phyloP scores from a whole-genome alignment of 2,113 vertebrate genomes.

The Saimiri boliviensis region DNA sequence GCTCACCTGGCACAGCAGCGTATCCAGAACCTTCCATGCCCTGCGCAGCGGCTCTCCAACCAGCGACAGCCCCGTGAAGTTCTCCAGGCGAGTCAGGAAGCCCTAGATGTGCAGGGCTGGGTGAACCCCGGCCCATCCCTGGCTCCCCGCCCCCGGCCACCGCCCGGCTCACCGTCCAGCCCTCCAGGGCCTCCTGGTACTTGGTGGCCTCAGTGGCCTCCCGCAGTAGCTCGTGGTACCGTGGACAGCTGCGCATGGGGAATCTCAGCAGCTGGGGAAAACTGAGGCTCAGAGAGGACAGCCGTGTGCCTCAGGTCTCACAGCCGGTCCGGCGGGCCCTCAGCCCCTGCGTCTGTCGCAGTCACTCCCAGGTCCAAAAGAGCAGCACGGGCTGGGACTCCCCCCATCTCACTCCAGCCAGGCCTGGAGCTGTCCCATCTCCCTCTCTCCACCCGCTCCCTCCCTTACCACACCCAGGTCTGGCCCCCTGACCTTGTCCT shows the following conservation, averaged over 20 bases:
- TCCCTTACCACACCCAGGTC: neutral
- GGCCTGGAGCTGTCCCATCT: rapidly evolving
- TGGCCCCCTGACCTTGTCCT: conserved; percentile 85
- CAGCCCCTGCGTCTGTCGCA: neutral
- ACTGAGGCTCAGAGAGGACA: neutral
- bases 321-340: rapidly evolving
- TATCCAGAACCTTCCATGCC: conserved; percentile 75
- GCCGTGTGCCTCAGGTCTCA: neutral
- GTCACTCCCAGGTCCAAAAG: neutral
- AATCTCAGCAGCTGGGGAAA: conserved; percentile 86
- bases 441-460: neutral
- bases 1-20: conserved; percentile 68
- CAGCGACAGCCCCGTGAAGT: conserved; percentile 64
- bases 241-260: conserved; percentile 85
- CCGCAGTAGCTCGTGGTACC: conserved; percentile 85
- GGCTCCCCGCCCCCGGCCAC: rapidly evolving
- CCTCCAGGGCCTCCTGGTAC: conserved; percentile 81
- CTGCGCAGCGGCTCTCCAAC: conserved; percentile 70
- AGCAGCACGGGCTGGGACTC: rapidly evolving
- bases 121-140: neutral
- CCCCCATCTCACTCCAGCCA: too few species aligned
- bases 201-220: conserved; percentile 84
- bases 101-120: neutral
- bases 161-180: conserved; percentile 72
- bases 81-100: conserved; percentile 65